A percentile compares a stretch with the other conserved stretches of the same genome.
phyloP scores from a whole-genome alignment of 2,113 vertebrate species.

The Laterallus jamaicensis region DNA sequence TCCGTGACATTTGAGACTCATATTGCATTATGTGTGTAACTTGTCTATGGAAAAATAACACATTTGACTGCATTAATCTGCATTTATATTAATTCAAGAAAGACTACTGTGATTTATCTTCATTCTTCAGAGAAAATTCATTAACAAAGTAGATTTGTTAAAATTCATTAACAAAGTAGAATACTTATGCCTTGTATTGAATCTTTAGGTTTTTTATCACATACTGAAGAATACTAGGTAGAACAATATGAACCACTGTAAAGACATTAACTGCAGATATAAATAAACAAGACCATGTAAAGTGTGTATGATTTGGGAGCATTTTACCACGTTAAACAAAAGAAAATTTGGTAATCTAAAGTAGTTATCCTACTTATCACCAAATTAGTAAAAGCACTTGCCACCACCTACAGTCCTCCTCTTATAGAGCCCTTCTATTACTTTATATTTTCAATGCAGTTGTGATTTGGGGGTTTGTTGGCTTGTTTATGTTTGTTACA shows the following conservation, averaged over 20 bases:
- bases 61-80: slow-evolving; percentile 27
- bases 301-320: background rate
- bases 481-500: too few relatives aligned
- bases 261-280: background rate
- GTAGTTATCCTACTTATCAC: background rate
- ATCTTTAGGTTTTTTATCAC: background rate
- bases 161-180: slow-evolving; percentile 4
- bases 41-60: background rate
- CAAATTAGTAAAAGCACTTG: background rate
- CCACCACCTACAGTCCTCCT: background rate
- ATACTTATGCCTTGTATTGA: background rate
- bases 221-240: background rate
- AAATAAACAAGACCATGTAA: background rate
- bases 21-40: background rate
- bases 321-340: background rate
- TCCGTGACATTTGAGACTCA: background rate
- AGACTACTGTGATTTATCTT: background rate
- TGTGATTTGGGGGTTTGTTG: background rate
- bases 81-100: slow-evolving; percentile 27
- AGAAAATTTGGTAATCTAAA: background rate
- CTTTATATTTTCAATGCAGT: background rate
- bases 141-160: background rate
- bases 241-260: background rate
- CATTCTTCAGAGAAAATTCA: slow-evolving; percentile 16
- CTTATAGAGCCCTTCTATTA: background rate